phyloP scores from a whole-genome alignment of 2,113 vertebrate species.

The Caracal caracal region DNA sequence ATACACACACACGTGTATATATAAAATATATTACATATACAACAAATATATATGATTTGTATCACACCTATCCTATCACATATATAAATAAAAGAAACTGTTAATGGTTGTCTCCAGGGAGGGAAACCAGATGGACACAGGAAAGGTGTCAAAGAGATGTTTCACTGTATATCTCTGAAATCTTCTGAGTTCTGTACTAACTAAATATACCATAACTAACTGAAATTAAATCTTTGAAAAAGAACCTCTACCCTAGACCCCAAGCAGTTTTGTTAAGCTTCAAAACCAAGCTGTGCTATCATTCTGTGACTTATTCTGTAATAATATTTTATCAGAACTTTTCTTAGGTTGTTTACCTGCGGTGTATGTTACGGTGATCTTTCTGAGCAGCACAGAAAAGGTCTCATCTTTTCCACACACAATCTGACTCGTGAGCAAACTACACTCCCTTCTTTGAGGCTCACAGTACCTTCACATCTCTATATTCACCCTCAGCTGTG shows the following conservation, averaged over 20 bases:
- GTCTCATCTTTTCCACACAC: neutral
- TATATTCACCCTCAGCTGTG: neutral
- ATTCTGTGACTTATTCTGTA: neutral
- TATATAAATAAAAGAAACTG: neutral
- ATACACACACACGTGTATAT: neutral
- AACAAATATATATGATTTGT: neutral
- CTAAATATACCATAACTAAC: neutral
- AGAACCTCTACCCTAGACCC: neutral
- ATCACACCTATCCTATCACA: neutral
- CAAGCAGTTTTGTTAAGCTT: conserved; percentile 9
- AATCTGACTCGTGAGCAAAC: neutral
- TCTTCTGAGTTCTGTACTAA: neutral
- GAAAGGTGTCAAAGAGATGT: neutral
- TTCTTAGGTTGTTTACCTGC: neutral
- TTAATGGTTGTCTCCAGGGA: neutral
- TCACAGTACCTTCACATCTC: neutral
- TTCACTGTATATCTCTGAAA: neutral
- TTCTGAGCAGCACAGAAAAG: neutral
- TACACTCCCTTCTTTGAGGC: neutral
- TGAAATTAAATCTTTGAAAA: conserved; percentile 10
- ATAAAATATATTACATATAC: neutral
- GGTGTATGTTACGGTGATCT: neutral
- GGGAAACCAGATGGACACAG: neutral
- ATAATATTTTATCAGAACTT: conserved; percentile 11
- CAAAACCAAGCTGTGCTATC: neutral